Evolutionary conservation across 2,888 invertebrate species (phyloP).

Genomic region (Macrophya annulata): DNA sequence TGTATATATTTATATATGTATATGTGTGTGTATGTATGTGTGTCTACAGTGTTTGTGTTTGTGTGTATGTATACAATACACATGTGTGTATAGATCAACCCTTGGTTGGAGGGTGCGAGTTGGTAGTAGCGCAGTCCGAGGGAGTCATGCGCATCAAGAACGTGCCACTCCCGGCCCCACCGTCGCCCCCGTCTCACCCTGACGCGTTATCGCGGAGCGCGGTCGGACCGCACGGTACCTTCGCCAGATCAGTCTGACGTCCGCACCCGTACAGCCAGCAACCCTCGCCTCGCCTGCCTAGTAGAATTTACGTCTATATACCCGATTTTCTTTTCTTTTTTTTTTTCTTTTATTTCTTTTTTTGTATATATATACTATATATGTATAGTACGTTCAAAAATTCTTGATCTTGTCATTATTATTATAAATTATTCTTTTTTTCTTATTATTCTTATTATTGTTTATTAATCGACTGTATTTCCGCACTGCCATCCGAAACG

Average conservation of each 20-base stretch:
- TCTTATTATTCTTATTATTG: background rate
- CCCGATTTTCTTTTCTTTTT: background rate
- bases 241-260: slow-evolving; percentile 76
- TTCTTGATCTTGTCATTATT: too few species aligned
- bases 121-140: slow-evolving; percentile 57
- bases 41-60: too few species aligned
- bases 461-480: background rate
- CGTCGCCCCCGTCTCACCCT: slow-evolving; percentile 59
- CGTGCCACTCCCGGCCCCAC: slow-evolving; percentile 65
- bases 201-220: slow-evolving; percentile 67
- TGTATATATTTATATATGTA: too few species aligned
- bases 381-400: background rate
- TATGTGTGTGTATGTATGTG: too few species aligned
- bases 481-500: background rate
- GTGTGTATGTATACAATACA: too few species aligned
- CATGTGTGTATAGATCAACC: background rate
- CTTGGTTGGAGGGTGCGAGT: slow-evolving; percentile 6
- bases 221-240: slow-evolving; percentile 67
- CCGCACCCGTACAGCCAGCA: slow-evolving; percentile 76
- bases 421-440: background rate
- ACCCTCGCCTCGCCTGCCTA: slow-evolving; percentile 63
- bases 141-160: slow-evolving; percentile 46
- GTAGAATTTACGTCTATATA: background rate
- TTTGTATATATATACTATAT: background rate
- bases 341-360: background rate